These are phyloP conservation scores for Halyomorpha halys DNA, from an alignment of 1,140 invertebrate genomes.

Conservation along the genomic window DNA sequence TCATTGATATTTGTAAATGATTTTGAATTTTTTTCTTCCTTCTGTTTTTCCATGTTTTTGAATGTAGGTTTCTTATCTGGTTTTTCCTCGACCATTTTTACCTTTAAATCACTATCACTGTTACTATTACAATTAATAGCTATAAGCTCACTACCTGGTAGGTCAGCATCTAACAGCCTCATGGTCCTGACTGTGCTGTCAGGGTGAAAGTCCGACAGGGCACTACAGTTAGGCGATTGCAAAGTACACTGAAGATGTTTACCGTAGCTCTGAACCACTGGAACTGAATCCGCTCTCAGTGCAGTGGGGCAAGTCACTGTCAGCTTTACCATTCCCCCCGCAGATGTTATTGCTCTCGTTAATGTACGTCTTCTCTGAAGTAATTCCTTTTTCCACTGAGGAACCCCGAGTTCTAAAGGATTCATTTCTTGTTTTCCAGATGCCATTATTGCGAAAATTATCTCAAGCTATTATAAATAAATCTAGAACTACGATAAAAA, in stretches of 20 bases:
- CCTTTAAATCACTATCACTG: constrained; percentile 18
- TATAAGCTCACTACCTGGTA: constrained; percentile 29
- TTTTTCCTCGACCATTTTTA: constrained; percentile 27
- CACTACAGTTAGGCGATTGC: constrained; percentile 11
- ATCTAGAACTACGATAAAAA: not conserved
- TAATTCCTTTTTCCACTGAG: constrained; percentile 65
- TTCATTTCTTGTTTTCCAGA: not conserved
- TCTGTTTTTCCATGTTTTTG: constrained; percentile 30
- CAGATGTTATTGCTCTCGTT: constrained; percentile 30
- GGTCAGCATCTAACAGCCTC: constrained; percentile 35
- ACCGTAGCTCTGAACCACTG: constrained; percentile 4
- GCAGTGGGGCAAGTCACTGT: constrained; percentile 13
- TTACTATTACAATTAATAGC: constrained; percentile 26
- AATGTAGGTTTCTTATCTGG: constrained; percentile 23
- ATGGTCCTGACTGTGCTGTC: constrained; percentile 40
- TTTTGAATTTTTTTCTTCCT: constrained; percentile 22
- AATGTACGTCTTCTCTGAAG: constrained; percentile 48
- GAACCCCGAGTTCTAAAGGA: constrained; percentile 33
- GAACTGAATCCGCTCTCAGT: constrained; percentile 8
- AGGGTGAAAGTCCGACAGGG: constrained; percentile 33
- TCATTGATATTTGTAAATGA: constrained; percentile 12
- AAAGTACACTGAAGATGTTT: constrained; percentile 22
- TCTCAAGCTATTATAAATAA: not conserved
- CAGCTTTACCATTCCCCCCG: not conserved
- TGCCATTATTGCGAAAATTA: not conserved